phyloP scores from a whole-genome alignment of 2,113 vertebrate species.

The Cygnus atratus region DNA sequence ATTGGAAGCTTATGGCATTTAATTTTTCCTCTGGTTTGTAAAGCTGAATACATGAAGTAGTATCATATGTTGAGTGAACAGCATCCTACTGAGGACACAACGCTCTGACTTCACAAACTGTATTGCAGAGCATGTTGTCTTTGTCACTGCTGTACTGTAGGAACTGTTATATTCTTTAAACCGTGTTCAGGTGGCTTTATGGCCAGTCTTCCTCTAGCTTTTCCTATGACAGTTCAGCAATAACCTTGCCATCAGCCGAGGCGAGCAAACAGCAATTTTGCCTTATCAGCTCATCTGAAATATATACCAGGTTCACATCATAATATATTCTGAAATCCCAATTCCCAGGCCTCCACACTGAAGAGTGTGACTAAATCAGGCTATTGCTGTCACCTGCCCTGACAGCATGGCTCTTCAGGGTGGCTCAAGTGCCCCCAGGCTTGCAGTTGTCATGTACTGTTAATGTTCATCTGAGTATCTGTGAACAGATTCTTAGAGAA shows the following conservation, averaged over 20 bases:
- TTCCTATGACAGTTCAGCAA: not conserved
- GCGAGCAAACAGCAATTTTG: not conserved
- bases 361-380: not conserved
- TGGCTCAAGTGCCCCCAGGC: not conserved
- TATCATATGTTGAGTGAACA: not conserved
- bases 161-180: not conserved
- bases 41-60: not conserved
- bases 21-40: not conserved
- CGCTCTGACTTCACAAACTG: not conserved
- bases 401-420: not conserved
- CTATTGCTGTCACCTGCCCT: not conserved
- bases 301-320: not conserved
- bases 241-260: rapidly evolving
- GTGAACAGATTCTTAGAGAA: not conserved
- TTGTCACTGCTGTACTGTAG: not conserved
- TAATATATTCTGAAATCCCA: not conserved
- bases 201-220: not conserved
- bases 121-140: not conserved
- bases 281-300: not conserved
- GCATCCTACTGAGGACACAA: not conserved
- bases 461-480: not conserved
- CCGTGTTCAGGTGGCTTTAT: not conserved
- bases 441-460: rapidly evolving
- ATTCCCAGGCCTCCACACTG: not conserved
- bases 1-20: not conserved